Conservation (phyloP, 2,888 invertebrate species). For the Lasioglossum leucozonium region DNA sequence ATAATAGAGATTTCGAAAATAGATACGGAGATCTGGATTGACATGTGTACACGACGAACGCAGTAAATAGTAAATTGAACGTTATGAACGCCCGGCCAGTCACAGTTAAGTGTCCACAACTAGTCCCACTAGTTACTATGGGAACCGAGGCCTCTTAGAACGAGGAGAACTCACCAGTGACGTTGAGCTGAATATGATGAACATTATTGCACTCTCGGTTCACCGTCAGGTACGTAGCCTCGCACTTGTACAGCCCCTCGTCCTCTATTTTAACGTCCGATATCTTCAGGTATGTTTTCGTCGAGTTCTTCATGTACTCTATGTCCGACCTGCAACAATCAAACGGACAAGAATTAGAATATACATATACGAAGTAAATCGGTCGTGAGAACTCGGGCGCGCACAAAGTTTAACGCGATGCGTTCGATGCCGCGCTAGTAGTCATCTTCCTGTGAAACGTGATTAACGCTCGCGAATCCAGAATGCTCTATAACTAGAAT, state of each 20-base stretch:
- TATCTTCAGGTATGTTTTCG: constrained; percentile 89
- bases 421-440: not conserved
- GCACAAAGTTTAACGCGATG: not conserved
- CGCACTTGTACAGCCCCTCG: constrained; percentile 93
- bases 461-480: not conserved
- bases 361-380: not conserved
- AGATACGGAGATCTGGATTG: too few relatives aligned
- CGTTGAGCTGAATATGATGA: constrained; percentile 91
- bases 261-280: constrained; percentile 89
- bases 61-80: too few relatives aligned
- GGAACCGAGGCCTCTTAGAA: not conserved
- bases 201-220: constrained; percentile 91
- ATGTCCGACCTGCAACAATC: constrained; percentile 88
- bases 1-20: too few relatives aligned
- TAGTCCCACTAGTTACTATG: too few relatives aligned
- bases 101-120: too few relatives aligned
- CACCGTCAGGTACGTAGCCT: constrained; percentile 92
- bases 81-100: too few relatives aligned
- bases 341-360: not conserved
- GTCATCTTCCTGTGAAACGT: not conserved
- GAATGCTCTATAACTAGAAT: not conserved
- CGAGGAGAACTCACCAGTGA: constrained; percentile 89
- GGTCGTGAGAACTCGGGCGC: not conserved
- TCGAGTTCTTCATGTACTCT: constrained; percentile 88
- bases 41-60: too few relatives aligned